Evolutionary conservation across 2,888 invertebrate species (phyloP).

Genomic region (Tineola bisselliella): DNA sequence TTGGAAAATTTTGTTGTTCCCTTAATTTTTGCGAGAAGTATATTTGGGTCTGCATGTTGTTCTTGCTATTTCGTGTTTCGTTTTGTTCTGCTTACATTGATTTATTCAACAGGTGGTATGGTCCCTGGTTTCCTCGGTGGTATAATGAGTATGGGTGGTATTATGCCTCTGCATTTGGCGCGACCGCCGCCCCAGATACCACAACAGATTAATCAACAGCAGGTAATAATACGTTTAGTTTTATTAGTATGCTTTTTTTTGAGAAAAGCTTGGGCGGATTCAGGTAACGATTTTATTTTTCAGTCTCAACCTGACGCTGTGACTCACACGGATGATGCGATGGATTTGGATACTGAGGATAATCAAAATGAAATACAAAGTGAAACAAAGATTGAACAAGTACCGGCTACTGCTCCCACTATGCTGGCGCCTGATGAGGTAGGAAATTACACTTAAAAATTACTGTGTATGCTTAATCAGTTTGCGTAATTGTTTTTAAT

Average conservation of each 20-base stretch:
- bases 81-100: too few species aligned
- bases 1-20: too few species aligned
- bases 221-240: not conserved
- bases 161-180: constrained; percentile 40
- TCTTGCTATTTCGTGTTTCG: too few species aligned
- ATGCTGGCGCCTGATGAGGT: constrained; percentile 46
- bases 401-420: constrained; percentile 19
- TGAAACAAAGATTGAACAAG: constrained; percentile 16
- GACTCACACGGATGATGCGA: constrained; percentile 71
- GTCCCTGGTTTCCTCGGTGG: constrained; percentile 37
- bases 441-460: not conserved
- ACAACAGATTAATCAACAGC: constrained; percentile 14
- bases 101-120: not conserved
- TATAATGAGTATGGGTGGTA: constrained; percentile 35
- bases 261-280: too few species aligned
- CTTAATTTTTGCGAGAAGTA: too few species aligned
- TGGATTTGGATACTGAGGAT: constrained; percentile 79
- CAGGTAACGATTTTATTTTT: constrained; percentile 12
- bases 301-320: constrained; percentile 19
- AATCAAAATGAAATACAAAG: constrained; percentile 26
- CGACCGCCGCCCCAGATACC: constrained; percentile 19
- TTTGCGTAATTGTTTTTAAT: too few species aligned
- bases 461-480: too few species aligned
- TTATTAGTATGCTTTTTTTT: too few species aligned
- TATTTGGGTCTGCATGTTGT: too few species aligned